Evolutionary conservation across 2,113 vertebrate species (phyloP).

Genomic region (Spizaetus ornatus): DNA sequence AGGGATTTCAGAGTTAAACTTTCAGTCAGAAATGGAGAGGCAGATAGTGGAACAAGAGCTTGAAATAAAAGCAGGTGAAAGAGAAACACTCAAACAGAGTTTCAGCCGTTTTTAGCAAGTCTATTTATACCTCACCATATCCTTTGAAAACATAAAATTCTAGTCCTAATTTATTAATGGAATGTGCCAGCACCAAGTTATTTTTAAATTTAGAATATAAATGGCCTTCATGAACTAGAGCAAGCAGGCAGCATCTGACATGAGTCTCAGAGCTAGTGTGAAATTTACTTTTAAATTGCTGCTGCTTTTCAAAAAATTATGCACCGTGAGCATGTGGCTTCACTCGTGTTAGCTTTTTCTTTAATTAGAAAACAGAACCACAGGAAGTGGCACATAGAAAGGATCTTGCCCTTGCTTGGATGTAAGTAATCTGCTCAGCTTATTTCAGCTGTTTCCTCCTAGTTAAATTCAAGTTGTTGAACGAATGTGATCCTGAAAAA

Average conservation of each 20-base stretch:
- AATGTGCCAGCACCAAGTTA: conserved; percentile 66
- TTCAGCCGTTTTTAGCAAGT: conserved; percentile 30
- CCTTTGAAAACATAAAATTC: conserved; percentile 66
- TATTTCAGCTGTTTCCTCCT: conserved; percentile 43
- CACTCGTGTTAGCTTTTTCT: conserved; percentile 62
- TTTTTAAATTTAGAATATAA: conserved; percentile 75
- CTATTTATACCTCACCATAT: conserved; percentile 59
- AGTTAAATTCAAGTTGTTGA: background rate
- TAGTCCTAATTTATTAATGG: conserved; percentile 72
- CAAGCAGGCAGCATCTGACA: conserved; percentile 70
- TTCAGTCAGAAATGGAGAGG: background rate
- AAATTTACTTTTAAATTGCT: conserved; percentile 75
- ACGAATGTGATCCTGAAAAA: background rate
- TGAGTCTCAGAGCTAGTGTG: conserved; percentile 69
- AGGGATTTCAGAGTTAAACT: background rate
- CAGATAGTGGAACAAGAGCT: background rate
- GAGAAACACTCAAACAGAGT: conserved; percentile 49
- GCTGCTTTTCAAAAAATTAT: conserved; percentile 73
- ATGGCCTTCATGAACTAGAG: conserved; percentile 75
- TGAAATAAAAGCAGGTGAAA: conserved; percentile 55
- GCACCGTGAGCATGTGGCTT: conserved; percentile 69
- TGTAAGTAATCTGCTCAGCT: conserved; percentile 52
- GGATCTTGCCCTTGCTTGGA: conserved; percentile 26
- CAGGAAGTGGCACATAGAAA: conserved; percentile 45
- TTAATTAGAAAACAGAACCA: conserved; percentile 71